Evolutionary conservation across 37 sponge, comb jelly and placozoan species (phyloP).

Genomic region (Haliclona indistincta): DNA sequence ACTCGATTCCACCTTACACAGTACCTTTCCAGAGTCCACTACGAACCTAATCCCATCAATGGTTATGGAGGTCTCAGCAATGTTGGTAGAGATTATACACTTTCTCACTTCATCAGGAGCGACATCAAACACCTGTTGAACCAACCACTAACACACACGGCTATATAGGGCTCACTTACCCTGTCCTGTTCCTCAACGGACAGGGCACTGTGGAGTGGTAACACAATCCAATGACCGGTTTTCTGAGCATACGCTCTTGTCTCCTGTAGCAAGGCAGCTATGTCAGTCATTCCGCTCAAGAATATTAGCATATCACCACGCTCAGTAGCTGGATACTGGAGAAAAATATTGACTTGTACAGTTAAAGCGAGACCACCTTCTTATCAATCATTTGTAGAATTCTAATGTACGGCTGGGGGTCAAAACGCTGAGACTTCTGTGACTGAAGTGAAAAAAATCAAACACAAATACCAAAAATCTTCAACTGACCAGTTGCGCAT

Average conservation of each 20-base stretch:
- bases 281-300: conserved; percentile 92
- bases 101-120: conserved; percentile 89
- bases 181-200: conserved; percentile 94
- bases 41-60: conserved; percentile 91
- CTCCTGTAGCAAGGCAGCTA: conserved; percentile 74
- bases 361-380: conserved; percentile 35
- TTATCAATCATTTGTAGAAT: conserved; percentile 86
- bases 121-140: conserved; percentile 82
- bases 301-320: conserved; percentile 91
- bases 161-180: conserved; percentile 37
- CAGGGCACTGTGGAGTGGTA: conserved; percentile 92
- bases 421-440: conserved; percentile 42
- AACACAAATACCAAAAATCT: conserved; percentile 2
- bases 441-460: not conserved
- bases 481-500: not conserved
- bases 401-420: conserved; percentile 78
- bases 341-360: not conserved
- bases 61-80: conserved; percentile 96
- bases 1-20: no score
- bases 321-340: conserved; percentile 80
- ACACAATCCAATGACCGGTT: conserved; percentile 75
- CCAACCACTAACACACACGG: not conserved
- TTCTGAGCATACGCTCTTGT: conserved; percentile 75
- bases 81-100: conserved; percentile 96
- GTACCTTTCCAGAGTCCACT: conserved; percentile 87